Evolutionary conservation across 2,797 vertebrate species (phyloP).

Genomic region (Microchirus variegatus): DNA sequence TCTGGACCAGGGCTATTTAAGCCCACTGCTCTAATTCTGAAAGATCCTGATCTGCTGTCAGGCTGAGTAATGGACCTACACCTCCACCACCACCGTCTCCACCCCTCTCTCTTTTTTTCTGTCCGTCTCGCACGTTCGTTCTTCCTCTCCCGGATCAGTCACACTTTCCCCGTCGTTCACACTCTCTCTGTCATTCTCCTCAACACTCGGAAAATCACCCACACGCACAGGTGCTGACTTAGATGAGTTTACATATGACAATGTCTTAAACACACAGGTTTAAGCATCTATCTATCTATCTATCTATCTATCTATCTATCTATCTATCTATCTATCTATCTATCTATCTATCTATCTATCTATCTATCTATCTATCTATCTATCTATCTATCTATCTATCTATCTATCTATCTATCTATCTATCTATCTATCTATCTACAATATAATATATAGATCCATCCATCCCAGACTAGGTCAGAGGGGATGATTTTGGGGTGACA

Average conservation of each 20-base stretch:
- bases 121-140: conserved; percentile 42
- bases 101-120: conserved; percentile 6
- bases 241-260: conserved; percentile 36
- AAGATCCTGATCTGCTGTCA: conserved; percentile 73
- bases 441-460: too few species aligned
- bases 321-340: too few species aligned
- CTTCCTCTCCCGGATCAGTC: conserved; percentile 50
- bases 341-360: too few species aligned
- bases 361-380: too few species aligned
- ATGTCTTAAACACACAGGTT: conserved; percentile 5
- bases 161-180: conserved; percentile 63
- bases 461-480: too few species aligned
- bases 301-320: too few species aligned
- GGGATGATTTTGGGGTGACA: too few species aligned
- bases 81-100: conserved; percentile 15
- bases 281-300: background rate
- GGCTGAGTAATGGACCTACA: conserved; percentile 67
- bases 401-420: too few species aligned
- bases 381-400: too few species aligned
- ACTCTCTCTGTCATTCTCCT: conserved; percentile 53
- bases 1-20: conserved; percentile 80
- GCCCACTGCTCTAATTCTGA: conserved; percentile 81
- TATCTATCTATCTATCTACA: too few species aligned
- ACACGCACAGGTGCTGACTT: conserved; percentile 59
- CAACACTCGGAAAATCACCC: conserved; percentile 49